A percentile compares a stretch with the other conserved stretches of the same genome.
phyloP scores from a whole-genome alignment of 2,113 vertebrate genomes.

The Micronisus gabar region DNA sequence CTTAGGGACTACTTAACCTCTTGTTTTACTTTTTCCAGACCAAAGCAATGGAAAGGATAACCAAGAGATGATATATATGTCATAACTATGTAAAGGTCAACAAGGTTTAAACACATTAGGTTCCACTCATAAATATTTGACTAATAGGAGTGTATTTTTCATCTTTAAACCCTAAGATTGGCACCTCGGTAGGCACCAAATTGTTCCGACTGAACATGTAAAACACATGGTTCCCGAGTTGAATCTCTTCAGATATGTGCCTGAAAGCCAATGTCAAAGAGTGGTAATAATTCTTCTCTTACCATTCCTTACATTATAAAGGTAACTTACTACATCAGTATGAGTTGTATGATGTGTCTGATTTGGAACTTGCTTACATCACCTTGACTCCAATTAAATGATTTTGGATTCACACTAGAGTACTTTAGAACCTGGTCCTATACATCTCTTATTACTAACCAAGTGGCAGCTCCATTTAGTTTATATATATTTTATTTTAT shows the following conservation, averaged over 20 bases:
- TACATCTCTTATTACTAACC: background rate
- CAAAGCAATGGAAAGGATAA: slow-evolving; percentile 62
- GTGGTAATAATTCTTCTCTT: background rate
- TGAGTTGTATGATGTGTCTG: rapidly evolving
- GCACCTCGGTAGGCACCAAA: slow-evolving; percentile 11
- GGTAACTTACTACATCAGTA: background rate
- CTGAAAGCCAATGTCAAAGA: background rate
- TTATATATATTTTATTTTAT: background rate
- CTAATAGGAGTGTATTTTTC: slow-evolving; percentile 28
- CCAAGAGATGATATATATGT: slow-evolving; percentile 62
- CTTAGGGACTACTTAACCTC: slow-evolving; percentile 70
- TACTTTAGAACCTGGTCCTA: background rate
- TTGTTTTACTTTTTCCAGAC: slow-evolving; percentile 68
- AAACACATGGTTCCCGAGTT: slow-evolving; percentile 2
- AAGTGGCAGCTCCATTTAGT: background rate
- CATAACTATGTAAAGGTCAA: slow-evolving; percentile 70
- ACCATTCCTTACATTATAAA: background rate
- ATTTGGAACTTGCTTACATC: background rate
- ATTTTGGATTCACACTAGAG: background rate
- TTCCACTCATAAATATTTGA: slow-evolving; percentile 70
- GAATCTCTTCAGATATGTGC: slow-evolving; percentile 2
- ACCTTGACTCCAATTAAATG: background rate
- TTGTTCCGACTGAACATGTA: slow-evolving; percentile 33
- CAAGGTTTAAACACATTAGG: slow-evolving; percentile 67
- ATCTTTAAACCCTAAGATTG: slow-evolving; percentile 23